Conservation (phyloP, 2,113 vertebrate species). For the Steatornis caripensis region DNA sequence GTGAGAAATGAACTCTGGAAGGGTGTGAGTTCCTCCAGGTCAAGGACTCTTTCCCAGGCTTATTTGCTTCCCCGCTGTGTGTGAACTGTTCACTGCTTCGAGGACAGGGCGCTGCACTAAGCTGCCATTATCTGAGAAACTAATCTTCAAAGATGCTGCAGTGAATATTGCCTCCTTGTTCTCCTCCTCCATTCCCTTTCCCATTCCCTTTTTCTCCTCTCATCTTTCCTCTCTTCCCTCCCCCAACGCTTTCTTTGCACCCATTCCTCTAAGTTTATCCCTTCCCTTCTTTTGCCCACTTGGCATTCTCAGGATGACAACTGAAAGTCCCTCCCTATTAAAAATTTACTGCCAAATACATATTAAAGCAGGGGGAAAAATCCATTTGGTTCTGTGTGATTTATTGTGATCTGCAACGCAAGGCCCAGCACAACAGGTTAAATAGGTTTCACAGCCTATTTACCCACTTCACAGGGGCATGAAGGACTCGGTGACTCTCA, state of each 20-base stretch:
- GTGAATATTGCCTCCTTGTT: neutral
- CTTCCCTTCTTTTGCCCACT: neutral
- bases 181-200: neutral
- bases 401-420: neutral
- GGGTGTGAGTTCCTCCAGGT: neutral
- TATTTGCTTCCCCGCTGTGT: neutral
- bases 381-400: neutral
- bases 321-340: neutral
- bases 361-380: neutral
- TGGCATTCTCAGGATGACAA: neutral
- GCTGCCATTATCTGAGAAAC: neutral
- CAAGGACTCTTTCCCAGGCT: neutral
- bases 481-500: neutral
- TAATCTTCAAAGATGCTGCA: neutral
- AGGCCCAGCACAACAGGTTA: neutral
- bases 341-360: conserved; percentile 40
- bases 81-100: neutral
- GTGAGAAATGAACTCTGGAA: neutral
- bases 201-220: neutral
- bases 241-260: neutral
- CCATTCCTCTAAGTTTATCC: neutral
- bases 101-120: neutral
- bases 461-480: neutral
- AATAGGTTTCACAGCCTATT: neutral
- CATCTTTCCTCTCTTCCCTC: neutral